Conservation (phyloP, 2,888 invertebrate species). For the Ichneumoninae sp. region DNA sequence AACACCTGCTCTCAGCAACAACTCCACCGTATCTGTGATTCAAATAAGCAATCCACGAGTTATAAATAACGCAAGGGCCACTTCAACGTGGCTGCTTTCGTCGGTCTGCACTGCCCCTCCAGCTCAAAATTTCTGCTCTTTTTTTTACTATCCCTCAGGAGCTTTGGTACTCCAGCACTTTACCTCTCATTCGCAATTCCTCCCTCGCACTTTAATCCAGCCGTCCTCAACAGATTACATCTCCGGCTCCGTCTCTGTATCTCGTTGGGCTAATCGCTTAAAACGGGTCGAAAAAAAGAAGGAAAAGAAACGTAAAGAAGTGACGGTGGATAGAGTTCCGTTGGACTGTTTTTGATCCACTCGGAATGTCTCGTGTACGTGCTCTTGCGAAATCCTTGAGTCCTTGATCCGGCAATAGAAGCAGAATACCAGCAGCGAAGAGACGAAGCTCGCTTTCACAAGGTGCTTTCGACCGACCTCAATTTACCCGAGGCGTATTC, state of each 20-base stretch:
- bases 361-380: conserved; percentile 22
- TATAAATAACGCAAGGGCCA: conserved; percentile 62
- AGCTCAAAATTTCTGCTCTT: conserved; percentile 9
- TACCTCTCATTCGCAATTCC: conserved; percentile 33
- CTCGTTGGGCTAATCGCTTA: conserved; percentile 47
- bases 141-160: conserved; percentile 15
- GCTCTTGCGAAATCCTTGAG: conserved; percentile 9
- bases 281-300: background rate
- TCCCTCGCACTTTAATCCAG: conserved; percentile 7
- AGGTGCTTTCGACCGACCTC: conserved; percentile 59
- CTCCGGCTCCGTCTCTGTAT: conserved; percentile 13
- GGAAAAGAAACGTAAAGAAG: conserved; percentile 14
- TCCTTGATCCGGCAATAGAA: background rate
- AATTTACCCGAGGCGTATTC: conserved; percentile 58
- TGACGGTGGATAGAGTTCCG: conserved; percentile 13
- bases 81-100: conserved; percentile 34
- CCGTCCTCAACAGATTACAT: conserved; percentile 16
- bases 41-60: conserved; percentile 59
- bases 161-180: conserved; percentile 36
- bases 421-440: conserved; percentile 1
- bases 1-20: conserved; percentile 36
- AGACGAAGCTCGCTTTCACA: conserved; percentile 13
- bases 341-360: conserved; percentile 13
- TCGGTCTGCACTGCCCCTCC: conserved; percentile 28
- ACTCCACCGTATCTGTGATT: conserved; percentile 60